These are phyloP conservation scores for Sesamia nonagrioides DNA, from an alignment of 1,140 invertebrate genomes.

Conservation along the genomic window DNA sequence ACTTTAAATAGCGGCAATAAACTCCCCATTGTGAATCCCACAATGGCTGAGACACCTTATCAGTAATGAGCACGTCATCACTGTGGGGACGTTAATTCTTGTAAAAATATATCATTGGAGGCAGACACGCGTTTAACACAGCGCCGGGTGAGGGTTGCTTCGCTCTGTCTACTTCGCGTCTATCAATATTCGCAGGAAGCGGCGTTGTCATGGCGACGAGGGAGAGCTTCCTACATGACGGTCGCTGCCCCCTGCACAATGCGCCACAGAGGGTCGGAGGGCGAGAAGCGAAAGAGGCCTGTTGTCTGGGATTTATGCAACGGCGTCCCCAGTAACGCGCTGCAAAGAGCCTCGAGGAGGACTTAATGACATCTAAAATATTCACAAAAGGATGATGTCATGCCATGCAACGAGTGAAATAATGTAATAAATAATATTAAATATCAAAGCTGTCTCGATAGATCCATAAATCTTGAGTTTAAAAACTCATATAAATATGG, in stretches of 20 bases:
- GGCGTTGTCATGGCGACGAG: slow-evolving; percentile 83
- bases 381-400: slow-evolving; percentile 33
- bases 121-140: slow-evolving; percentile 46
- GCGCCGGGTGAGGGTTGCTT: slow-evolving; percentile 55
- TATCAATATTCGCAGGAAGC: slow-evolving; percentile 83
- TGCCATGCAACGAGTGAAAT: slow-evolving; percentile 25
- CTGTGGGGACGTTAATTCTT: slow-evolving; percentile 70
- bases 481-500: neutral
- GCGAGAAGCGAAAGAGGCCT: slow-evolving; percentile 73
- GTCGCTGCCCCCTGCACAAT: slow-evolving; percentile 82
- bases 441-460: slow-evolving; percentile 9
- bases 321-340: slow-evolving; percentile 59
- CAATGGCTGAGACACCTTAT: slow-evolving; percentile 69
- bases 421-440: neutral
- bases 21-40: slow-evolving; percentile 54
- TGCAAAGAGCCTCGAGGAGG: slow-evolving; percentile 41
- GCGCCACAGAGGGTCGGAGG: slow-evolving; percentile 78
- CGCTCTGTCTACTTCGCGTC: slow-evolving; percentile 75
- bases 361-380: slow-evolving; percentile 43
- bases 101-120: slow-evolving; percentile 76
- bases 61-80: slow-evolving; percentile 73
- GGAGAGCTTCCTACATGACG: slow-evolving; percentile 77
- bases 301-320: slow-evolving; percentile 77
- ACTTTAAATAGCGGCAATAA: slow-evolving; percentile 55
- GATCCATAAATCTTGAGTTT: slow-evolving; percentile 24